These are phyloP conservation scores for Clarias pachynema DNA, from an alignment of 2,797 vertebrate genomes.

Conservation along the genomic window DNA sequence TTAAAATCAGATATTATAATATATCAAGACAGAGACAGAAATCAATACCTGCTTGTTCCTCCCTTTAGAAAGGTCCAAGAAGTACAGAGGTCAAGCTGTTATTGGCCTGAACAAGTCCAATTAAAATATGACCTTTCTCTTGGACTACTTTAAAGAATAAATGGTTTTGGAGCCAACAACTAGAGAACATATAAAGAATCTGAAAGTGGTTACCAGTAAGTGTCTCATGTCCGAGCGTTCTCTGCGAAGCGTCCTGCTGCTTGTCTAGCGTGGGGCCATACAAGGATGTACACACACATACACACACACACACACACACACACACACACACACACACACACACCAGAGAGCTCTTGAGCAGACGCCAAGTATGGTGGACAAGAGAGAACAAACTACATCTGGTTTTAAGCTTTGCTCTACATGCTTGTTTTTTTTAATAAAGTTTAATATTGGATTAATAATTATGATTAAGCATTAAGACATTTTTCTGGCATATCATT, in stretches of 20 bases:
- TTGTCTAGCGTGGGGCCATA: slow-evolving; percentile 45
- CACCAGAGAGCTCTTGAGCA: slow-evolving; percentile 57
- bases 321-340: slow-evolving; percentile 41
- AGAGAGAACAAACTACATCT: slow-evolving; percentile 58
- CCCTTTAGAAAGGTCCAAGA: background rate
- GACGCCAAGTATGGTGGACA: slow-evolving; percentile 68
- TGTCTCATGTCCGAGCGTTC: slow-evolving; percentile 65
- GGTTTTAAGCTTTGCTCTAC: background rate
- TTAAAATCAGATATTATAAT: background rate
- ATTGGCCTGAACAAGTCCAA: background rate
- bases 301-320: slow-evolving; percentile 45
- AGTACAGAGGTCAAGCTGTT: slow-evolving; percentile 31
- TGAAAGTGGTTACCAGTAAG: slow-evolving; percentile 66
- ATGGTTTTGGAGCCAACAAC: background rate
- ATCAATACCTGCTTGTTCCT: background rate
- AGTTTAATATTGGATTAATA: background rate
- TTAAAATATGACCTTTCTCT: background rate
- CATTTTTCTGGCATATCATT: background rate
- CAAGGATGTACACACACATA: slow-evolving; percentile 60
- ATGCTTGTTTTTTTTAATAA: background rate
- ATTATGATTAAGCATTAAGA: background rate
- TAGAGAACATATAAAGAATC: background rate
- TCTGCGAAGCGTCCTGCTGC: slow-evolving; percentile 54
- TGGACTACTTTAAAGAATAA: background rate
- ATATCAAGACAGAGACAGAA: background rate